Evolutionary conservation across 2,888 invertebrate genomes (phyloP).

Genomic region (Stomorhina lunata): DNA sequence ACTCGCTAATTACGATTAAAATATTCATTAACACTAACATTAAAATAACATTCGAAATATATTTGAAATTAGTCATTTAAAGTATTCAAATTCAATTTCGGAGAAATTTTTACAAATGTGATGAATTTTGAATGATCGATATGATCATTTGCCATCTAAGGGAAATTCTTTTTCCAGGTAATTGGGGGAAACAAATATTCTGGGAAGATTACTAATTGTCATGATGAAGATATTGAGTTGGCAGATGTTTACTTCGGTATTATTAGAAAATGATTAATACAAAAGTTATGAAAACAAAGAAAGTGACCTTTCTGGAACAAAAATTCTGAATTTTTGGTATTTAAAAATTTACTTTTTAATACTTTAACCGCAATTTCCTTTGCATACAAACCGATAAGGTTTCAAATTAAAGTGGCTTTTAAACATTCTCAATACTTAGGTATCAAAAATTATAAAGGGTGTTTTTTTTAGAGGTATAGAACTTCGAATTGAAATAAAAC

Average conservation of each 20-base stretch:
- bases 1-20: constrained; percentile 34
- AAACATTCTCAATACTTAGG: too few species aligned
- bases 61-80: constrained; percentile 43
- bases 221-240: background rate
- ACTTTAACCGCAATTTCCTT: too few species aligned
- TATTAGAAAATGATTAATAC: background rate
- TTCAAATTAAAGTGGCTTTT: too few species aligned
- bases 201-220: background rate
- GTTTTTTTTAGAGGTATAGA: too few species aligned
- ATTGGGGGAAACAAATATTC: background rate
- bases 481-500: too few species aligned
- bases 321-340: too few species aligned
- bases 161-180: constrained; percentile 32
- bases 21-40: constrained; percentile 14
- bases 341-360: too few species aligned
- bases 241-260: background rate
- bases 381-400: too few species aligned
- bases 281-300: too few species aligned
- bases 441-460: too few species aligned
- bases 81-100: constrained; percentile 30
- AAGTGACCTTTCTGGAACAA: too few species aligned
- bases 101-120: background rate
- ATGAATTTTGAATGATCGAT: constrained; percentile 12
- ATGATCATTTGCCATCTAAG: background rate
- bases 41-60: background rate